Base-by-base conservation (phyloP, 2,888 invertebrate species). In the Hipparchia sbordonii region DNA sequence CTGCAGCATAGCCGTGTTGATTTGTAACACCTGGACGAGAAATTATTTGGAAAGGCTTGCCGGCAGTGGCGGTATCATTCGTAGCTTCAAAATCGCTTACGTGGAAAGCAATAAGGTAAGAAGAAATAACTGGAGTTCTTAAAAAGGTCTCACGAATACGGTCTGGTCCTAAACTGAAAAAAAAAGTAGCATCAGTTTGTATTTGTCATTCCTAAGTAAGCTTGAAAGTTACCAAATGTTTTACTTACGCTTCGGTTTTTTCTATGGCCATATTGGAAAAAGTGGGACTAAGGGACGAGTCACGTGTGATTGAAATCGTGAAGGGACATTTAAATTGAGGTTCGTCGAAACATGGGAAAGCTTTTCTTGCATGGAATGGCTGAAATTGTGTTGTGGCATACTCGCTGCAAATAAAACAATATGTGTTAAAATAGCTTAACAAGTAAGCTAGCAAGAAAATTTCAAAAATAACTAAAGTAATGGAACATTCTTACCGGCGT, bases 341-440 rank as follows among this genome's bases (percentile, higher is more conserved):
- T 81, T 98, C 97, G 81, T 98, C 98, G 79, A 98, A 97, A 87
- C 98, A 98, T 0, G 98, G 98, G 86, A 98, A 98, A 0, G 97
- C 97, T 80, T 96, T 95, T 75, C 97, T 94, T 0, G 97, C 97
- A 80, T 96, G 96, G 75, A 94, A 96, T 0, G 97, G 95, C 78
- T 97, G 96, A 85, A 97, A 97, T 84, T 97, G 97, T 0, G 97
- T 97, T 6, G 96, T 95, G 1, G 93, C 93, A 77, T 93, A 93
- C 51, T 84, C 78, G 23, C 93, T 93, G 79, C 12, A 87, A 86
- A 71, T 48, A 69, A 46, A 13, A 10, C 57, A 57, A 23, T 23
- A 23, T 23, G 23, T 7, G 7, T 6, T 13, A 2, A 13, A 7
- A 2, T 6, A 51, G 51, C 9, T 9, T 51, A 39, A 39, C 39